These are phyloP conservation scores for Pelosia muscerda DNA, from an alignment of 2,888 invertebrate species.

Conservation along the genomic window DNA sequence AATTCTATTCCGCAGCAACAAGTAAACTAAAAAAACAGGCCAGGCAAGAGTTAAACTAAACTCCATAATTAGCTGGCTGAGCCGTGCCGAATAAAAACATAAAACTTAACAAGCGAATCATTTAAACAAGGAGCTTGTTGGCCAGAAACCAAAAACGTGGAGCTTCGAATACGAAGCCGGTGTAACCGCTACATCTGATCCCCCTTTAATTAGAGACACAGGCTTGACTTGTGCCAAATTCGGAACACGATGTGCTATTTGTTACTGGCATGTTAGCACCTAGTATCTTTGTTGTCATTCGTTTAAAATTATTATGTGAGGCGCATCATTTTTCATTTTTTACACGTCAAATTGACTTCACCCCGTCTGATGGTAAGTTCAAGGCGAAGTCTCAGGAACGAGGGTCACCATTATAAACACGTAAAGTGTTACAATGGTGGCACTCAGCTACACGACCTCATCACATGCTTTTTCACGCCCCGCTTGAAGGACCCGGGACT, in stretches of 20 bases:
- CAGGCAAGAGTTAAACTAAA: constrained; percentile 38
- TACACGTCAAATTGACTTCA: too few species aligned
- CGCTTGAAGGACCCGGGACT: too few species aligned
- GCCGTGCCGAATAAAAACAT: constrained; percentile 59
- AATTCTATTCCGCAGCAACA: constrained; percentile 31
- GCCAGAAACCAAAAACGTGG: constrained; percentile 76
- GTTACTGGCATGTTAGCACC: constrained; percentile 43
- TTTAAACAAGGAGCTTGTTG: constrained; percentile 75
- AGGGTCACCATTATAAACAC: too few species aligned
- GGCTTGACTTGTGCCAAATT: constrained; percentile 63
- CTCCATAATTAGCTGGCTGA: constrained; percentile 51
- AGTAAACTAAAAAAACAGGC: constrained; percentile 28
- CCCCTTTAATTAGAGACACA: constrained; percentile 76
- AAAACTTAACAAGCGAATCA: constrained; percentile 74
- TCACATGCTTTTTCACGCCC: too few species aligned
- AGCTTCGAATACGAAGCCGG: constrained; percentile 57
- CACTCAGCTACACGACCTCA: too few species aligned
- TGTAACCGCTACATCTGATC: constrained; percentile 73
- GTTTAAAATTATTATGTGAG: constrained; percentile 14
- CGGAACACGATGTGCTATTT: constrained; percentile 54
- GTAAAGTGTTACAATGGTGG: too few species aligned
- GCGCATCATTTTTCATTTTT: too few species aligned
- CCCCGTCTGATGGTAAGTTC: too few species aligned
- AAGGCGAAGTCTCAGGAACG: too few species aligned
- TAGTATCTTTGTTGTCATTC: constrained; percentile 27